These are phyloP conservation scores for Trichonephila clavipes DNA, from an alignment of 1,140 invertebrate species.

Conservation along the genomic window DNA sequence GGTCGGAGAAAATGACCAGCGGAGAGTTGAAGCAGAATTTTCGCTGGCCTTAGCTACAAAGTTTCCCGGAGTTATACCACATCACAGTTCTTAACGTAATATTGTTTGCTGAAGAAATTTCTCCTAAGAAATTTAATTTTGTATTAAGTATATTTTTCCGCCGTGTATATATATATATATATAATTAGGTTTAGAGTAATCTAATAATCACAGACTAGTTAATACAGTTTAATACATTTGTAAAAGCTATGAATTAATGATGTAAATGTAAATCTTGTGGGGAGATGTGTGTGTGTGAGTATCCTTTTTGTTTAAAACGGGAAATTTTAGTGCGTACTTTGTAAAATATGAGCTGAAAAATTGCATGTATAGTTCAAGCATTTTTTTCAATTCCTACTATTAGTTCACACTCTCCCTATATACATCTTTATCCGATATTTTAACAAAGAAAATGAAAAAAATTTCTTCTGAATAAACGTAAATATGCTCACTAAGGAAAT, in stretches of 20 bases:
- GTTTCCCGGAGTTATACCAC: not conserved
- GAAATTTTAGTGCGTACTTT: too few species aligned
- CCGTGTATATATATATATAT: too few species aligned
- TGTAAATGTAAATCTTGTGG: not conserved
- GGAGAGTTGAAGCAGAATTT: constrained; percentile 1
- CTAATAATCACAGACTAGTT: not conserved
- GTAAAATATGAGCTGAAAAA: too few species aligned
- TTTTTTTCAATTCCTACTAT: too few species aligned
- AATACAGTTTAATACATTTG: not conserved
- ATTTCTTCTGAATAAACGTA: too few species aligned
- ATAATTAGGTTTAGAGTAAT: not conserved
- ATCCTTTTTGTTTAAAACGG: too few species aligned
- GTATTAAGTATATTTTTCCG: not conserved
- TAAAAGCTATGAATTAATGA: not conserved
- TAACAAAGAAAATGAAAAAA: too few species aligned
- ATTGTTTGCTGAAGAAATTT: not conserved
- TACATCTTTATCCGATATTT: too few species aligned
- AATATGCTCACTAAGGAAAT: too few species aligned
- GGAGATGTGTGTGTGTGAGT: too few species aligned
- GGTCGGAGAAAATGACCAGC: not conserved
- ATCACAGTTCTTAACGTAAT: not conserved
- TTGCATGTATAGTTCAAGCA: too few species aligned
- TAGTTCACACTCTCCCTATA: too few species aligned
- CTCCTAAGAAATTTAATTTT: not conserved
- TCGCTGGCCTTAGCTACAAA: not conserved